Conservation (phyloP, 2,888 invertebrate species). For the Nomada ruficornis region DNA sequence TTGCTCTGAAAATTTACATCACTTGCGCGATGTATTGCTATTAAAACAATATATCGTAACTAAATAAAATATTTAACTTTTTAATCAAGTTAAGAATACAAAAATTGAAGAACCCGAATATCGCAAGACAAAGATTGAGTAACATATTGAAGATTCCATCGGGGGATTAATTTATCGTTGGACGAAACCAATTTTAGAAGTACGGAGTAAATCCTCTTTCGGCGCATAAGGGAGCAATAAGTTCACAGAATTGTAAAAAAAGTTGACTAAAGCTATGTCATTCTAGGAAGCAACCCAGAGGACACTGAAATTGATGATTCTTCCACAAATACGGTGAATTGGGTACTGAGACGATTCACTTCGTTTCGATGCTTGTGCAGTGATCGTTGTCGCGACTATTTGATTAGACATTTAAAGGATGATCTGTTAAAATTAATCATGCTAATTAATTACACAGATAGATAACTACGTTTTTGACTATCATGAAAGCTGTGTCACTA, state of each 20-base stretch:
- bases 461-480: too few species aligned
- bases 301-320: too few species aligned
- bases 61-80: too few species aligned
- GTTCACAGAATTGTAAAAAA: not conserved
- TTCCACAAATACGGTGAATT: not conserved
- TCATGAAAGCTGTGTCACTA: not conserved
- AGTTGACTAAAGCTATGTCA: not conserved
- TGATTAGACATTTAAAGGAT: conserved; percentile 44
- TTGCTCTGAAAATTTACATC: too few species aligned
- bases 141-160: not conserved
- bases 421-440: too few species aligned
- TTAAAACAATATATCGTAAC: too few species aligned
- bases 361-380: conserved; percentile 57
- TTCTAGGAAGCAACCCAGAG: not conserved
- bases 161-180: not conserved
- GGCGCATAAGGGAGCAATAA: too few species aligned
- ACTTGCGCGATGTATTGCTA: too few species aligned
- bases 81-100: not conserved
- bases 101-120: not conserved
- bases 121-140: not conserved
- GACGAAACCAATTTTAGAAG: not conserved
- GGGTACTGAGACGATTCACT: not conserved
- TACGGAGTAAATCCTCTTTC: not conserved
- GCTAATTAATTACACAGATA: too few species aligned
- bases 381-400: conserved; percentile 49